phyloP scores from a whole-genome alignment of 2,113 vertebrate genomes.

The Pachyramphus minor region DNA sequence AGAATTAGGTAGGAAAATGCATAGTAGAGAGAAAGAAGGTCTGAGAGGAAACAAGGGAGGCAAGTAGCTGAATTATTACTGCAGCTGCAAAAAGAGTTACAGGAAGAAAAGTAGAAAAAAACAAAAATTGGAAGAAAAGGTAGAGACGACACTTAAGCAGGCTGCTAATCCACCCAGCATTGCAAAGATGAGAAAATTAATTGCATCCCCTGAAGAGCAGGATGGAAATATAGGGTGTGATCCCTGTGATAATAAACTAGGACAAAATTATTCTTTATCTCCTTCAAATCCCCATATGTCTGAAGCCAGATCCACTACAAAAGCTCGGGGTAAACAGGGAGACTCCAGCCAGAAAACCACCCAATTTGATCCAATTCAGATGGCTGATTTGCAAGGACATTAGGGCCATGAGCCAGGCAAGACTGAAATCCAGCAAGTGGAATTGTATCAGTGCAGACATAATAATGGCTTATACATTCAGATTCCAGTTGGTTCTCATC shows the following conservation, averaged over 20 bases:
- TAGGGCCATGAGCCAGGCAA: not conserved
- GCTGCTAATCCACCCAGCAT: not conserved
- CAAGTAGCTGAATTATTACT: not conserved
- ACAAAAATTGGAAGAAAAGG: not conserved
- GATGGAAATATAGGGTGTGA: not conserved
- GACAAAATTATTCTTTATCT: not conserved
- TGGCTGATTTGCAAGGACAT: not conserved
- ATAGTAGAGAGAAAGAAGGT: not conserved
- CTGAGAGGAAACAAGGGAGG: not conserved
- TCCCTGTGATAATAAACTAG: not conserved
- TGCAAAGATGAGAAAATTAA: not conserved
- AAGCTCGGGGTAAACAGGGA: not conserved
- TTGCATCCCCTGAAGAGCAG: not conserved
- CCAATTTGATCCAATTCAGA: accelerated
- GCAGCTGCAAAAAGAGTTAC: not conserved
- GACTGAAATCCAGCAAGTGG: not conserved
- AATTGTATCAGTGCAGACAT: not conserved
- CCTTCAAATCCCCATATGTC: not conserved
- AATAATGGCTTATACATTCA: not conserved
- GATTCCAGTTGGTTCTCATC: not conserved
- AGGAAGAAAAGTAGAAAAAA: not conserved
- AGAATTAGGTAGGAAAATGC: not conserved
- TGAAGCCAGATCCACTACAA: not conserved
- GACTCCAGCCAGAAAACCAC: not conserved
- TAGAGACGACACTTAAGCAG: not conserved